Base-by-base conservation (phyloP, 1,140 invertebrate species). In the Euwallacea fornicatus region DNA sequence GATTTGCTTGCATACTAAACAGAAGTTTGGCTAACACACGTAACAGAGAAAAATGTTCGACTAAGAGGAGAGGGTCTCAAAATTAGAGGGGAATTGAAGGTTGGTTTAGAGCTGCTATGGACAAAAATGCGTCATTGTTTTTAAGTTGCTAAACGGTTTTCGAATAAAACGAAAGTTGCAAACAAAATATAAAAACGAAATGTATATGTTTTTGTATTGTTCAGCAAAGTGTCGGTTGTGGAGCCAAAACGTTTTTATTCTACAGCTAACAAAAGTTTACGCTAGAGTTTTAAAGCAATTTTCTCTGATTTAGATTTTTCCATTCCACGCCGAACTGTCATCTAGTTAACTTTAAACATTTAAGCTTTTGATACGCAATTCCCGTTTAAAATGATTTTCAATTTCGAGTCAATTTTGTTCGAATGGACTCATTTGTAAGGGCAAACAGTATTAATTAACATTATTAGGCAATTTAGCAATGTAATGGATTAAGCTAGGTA, bases 1-100 rank as follows among this genome's bases (percentile, higher is more conserved):
- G 76, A 78, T 80, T 79, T 78, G 74, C 73, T 76, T 74, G 75
- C 76, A 77, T 78, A 75, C 76, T 75, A 75, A 78, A 76, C 72
- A 77, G 73, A 75, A 78, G 72, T 78, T 56, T 64, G 61, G 55
- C 65, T 58, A 66, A 66, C 65, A 66, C 42, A 66, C 42, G 13
- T 66, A 66, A 58, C 41, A 58, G 42, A 66, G 65, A 56, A 66
- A 66, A 56, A 66, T 66, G n/a, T 58, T 66, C 55, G 7, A 33
- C 43, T 56, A 58, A 66, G 58, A 58, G 41, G 42, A 58, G 8
- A 66, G 13, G 63, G 42, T 41, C 42, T 50, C 4, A 46, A 50
- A 50, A 50, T 50, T 50, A 50, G 46, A 50, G 9, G 46, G 13
- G 21, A 33, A 33, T 33, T 33, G 21, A 33, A 50, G 46, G 13